phyloP scores from a whole-genome alignment of 2,797 vertebrate genomes.

The Peromyscus melanophrys region DNA sequence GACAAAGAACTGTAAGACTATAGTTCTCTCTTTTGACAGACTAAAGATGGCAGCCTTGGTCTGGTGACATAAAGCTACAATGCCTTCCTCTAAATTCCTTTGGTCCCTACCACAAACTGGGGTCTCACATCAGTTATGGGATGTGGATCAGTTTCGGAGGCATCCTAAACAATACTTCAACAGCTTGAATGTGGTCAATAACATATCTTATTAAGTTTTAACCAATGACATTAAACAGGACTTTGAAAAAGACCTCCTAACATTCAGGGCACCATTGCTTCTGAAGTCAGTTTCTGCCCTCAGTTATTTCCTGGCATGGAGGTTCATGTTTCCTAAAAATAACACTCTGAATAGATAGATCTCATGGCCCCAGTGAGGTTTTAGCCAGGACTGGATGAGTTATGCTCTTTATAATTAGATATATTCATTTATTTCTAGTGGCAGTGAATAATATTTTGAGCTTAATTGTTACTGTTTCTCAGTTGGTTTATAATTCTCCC shows the following conservation, averaged over 20 bases:
- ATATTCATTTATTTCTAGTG: slow-evolving; percentile 44
- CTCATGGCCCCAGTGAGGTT: background rate
- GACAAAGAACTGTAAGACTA: slow-evolving; percentile 43
- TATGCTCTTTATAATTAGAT: slow-evolving; percentile 4
- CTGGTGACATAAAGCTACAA: background rate
- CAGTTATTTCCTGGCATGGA: background rate
- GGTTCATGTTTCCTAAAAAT: background rate
- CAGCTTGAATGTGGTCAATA: background rate
- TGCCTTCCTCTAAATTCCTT: rapidly evolving
- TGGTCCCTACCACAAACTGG: background rate
- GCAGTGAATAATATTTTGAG: background rate
- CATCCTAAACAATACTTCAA: background rate
- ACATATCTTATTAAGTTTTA: background rate
- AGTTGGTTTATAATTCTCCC: background rate
- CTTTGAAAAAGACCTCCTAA: slow-evolving; percentile 23
- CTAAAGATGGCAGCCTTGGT: background rate
- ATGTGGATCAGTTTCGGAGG: background rate
- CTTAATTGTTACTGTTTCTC: background rate
- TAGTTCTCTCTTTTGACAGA: background rate
- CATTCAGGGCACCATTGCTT: background rate
- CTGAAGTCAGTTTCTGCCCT: background rate
- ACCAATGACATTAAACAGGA: background rate
- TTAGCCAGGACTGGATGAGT: background rate
- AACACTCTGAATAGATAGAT: slow-evolving; percentile 33
- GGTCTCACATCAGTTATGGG: background rate